These are phyloP conservation scores for Gallinago stenura DNA, from an alignment of 2,797 vertebrate genomes.

Conservation along the genomic window DNA sequence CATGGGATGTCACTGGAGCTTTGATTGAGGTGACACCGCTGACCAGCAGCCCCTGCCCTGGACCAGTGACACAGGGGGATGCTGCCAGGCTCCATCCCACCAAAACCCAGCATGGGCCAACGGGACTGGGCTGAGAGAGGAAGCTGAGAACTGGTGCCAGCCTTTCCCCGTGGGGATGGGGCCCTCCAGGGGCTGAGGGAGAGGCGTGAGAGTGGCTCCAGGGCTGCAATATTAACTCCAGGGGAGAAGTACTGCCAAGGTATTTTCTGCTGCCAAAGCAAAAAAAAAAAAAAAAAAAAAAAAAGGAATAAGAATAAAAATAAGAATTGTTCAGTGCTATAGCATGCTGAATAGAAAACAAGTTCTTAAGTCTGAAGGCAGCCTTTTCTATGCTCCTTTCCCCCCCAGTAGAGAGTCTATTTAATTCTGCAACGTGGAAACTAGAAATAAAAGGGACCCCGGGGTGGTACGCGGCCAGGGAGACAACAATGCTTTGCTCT, in stretches of 20 bases:
- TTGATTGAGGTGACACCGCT: no score
- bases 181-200: accelerated
- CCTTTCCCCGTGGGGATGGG: accelerated
- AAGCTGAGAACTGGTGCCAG: neutral
- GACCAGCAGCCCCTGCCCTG: neutral
- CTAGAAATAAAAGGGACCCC: neutral
- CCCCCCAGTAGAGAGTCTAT: neutral
- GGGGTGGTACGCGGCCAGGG: accelerated
- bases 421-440: neutral
- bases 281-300: no score
- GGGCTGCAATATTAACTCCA: neutral
- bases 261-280: neutral
- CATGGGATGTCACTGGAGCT: neutral
- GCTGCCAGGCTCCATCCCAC: neutral
- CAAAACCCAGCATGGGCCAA: accelerated
- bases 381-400: neutral
- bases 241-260: accelerated
- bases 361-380: neutral
- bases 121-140: accelerated
- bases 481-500: neutral
- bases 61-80: accelerated
- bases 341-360: neutral
- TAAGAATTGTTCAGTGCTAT: accelerated
- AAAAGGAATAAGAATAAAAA: neutral
- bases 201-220: accelerated